A percentile compares a stretch with the other conserved stretches of the same genome.
Evolutionary conservation across 64 coral and sea anemone genomes (phyloP).

Genomic region (Stichodactyla helianthus): DNA sequence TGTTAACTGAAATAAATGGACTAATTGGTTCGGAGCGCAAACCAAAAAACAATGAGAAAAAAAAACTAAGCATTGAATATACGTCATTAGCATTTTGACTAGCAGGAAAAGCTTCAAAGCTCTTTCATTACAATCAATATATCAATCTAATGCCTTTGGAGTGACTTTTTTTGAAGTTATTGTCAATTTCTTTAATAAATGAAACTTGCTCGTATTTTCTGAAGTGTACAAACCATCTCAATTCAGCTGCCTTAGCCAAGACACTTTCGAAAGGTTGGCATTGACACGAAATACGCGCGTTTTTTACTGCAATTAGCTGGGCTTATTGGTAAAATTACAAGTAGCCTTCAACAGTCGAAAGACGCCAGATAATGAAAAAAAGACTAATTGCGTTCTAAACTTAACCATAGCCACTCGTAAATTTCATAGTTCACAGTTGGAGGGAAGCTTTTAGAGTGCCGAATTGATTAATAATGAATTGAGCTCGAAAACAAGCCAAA

Average conservation of each 20-base stretch:
- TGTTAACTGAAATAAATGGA: neutral
- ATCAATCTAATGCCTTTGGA: neutral
- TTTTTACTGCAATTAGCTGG: neutral
- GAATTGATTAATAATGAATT: no score
- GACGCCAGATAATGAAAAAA: neutral
- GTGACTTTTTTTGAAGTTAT: neutral
- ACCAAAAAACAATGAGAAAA: neutral
- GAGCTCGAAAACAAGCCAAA: no score
- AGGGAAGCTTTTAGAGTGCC: neutral
- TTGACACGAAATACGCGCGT: no score
- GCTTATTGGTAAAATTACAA: neutral
- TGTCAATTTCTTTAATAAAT: conserved; percentile 1
- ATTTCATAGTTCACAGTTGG: neutral
- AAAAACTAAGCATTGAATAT: neutral
- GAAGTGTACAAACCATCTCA: neutral
- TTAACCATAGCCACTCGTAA: neutral
- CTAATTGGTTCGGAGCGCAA: neutral
- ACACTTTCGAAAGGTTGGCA: neutral
- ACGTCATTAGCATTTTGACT: neutral
- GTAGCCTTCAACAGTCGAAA: neutral
- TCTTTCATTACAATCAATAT: neutral
- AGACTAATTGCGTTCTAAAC: neutral
- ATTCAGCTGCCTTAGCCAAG: neutral
- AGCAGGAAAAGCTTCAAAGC: neutral
- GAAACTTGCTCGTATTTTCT: neutral